phyloP scores from a whole-genome alignment of 2,888 invertebrate species.

The Noctuana brunneofusca region DNA sequence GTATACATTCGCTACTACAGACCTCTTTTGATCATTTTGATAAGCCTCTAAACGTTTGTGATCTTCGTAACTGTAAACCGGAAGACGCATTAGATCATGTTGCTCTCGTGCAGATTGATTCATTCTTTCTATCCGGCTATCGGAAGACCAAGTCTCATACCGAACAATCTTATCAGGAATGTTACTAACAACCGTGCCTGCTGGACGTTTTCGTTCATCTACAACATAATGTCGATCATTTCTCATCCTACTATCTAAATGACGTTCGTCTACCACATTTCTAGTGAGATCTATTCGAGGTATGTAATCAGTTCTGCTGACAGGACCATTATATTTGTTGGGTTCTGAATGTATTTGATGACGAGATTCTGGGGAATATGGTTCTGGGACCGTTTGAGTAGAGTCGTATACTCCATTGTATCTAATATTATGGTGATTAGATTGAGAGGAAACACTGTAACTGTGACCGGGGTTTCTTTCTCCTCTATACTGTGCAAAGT shows the following conservation, averaged over 20 bases:
- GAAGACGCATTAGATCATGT: conserved; percentile 70
- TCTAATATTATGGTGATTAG: conserved; percentile 52
- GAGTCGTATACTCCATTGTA: conserved; percentile 67
- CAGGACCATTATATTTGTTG: conserved; percentile 57
- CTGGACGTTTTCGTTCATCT: conserved; percentile 73
- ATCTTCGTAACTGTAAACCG: conserved; percentile 72
- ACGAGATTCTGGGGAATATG: conserved; percentile 66
- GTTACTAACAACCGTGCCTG: conserved; percentile 70
- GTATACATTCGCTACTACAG: conserved; percentile 53
- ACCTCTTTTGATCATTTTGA: conserved; percentile 69
- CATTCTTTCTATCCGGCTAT: conserved; percentile 72
- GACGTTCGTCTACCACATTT: conserved; percentile 61
- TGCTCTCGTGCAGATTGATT: conserved; percentile 68
- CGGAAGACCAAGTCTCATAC: conserved; percentile 73
- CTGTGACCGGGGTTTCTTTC: conserved; percentile 60
- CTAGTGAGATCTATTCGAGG: conserved; percentile 78
- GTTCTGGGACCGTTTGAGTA: conserved; percentile 56
- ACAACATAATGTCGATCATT: conserved; percentile 70
- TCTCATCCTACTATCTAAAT: conserved; percentile 61
- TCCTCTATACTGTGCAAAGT: conserved; percentile 83
- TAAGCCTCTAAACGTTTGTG: conserved; percentile 74
- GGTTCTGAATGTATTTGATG: conserved; percentile 63
- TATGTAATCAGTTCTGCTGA: conserved; percentile 63
- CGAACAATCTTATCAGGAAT: conserved; percentile 78
- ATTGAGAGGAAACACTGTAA: conserved; percentile 51